Conservation (phyloP, 2,113 vertebrate genomes). For the Sylvietta virens region DNA sequence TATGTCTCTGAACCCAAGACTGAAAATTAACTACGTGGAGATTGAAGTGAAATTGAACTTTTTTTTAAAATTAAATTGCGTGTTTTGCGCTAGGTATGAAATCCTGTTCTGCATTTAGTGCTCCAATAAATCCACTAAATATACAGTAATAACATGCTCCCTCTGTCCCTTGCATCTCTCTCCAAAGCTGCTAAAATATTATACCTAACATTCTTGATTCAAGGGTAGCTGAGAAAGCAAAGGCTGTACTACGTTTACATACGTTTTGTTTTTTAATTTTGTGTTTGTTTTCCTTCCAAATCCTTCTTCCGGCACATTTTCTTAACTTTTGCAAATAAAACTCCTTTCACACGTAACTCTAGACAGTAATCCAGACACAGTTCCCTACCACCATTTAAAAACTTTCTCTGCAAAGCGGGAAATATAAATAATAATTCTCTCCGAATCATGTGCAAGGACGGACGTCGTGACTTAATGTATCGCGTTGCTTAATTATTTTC, state of each 20-base stretch:
- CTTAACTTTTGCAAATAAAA: not conserved
- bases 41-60: not conserved
- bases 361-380: not conserved
- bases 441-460: not conserved
- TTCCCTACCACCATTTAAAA: not conserved
- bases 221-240: not conserved
- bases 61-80: not conserved
- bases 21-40: not conserved
- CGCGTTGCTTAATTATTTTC: constrained; percentile 24
- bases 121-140: not conserved
- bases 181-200: not conserved
- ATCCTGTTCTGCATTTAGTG: not conserved
- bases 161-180: not conserved
- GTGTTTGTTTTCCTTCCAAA: not conserved
- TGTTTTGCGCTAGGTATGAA: not conserved
- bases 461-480: not conserved
- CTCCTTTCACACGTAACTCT: not conserved
- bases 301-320: not conserved
- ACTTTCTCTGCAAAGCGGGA: not conserved
- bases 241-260: not conserved
- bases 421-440: not conserved
- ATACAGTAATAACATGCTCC: not conserved
- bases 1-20: not conserved
- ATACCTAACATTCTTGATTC: not conserved
- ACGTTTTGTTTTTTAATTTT: not conserved